Conservation (phyloP, 2,797 vertebrate genomes). For the Enteromius mattozi region DNA sequence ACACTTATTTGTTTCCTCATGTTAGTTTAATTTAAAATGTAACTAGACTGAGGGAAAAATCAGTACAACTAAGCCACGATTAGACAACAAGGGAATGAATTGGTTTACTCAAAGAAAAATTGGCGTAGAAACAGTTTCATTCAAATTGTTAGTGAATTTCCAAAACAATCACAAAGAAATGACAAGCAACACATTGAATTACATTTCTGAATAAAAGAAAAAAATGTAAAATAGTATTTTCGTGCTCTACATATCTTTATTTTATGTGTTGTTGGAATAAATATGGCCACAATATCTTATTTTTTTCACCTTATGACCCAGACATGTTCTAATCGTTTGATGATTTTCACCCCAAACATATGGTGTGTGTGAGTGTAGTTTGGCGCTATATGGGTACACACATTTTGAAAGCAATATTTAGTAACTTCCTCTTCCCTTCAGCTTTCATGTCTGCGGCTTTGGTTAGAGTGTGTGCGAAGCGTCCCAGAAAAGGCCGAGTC, state of each 20-base stretch:
- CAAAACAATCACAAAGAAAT: not conserved
- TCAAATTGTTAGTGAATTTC: not conserved
- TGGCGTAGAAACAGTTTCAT: not conserved
- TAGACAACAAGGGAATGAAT: not conserved
- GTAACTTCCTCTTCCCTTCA: conserved; percentile 39
- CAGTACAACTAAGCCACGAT: not conserved
- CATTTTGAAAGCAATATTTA: conserved; percentile 9
- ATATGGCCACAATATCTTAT: not conserved
- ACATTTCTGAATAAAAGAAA: not conserved
- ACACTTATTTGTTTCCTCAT: not conserved
- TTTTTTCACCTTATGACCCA: not conserved
- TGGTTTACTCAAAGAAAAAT: not conserved
- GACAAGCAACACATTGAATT: not conserved
- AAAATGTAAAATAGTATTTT: not conserved
- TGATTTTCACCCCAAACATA: not conserved
- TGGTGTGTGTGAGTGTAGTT: not conserved
- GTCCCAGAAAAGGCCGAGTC: conserved; percentile 48
- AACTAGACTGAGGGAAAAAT: not conserved
- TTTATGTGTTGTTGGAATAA: not conserved
- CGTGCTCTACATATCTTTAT: not conserved
- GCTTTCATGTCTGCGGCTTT: conserved; percentile 39
- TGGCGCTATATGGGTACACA: not conserved
- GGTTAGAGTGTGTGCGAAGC: conserved; percentile 28
- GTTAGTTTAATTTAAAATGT: not conserved
- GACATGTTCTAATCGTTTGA: not conserved